Evolutionary conservation across 2,888 invertebrate genomes (phyloP).

Genomic region (Drosophila anomelani): DNA sequence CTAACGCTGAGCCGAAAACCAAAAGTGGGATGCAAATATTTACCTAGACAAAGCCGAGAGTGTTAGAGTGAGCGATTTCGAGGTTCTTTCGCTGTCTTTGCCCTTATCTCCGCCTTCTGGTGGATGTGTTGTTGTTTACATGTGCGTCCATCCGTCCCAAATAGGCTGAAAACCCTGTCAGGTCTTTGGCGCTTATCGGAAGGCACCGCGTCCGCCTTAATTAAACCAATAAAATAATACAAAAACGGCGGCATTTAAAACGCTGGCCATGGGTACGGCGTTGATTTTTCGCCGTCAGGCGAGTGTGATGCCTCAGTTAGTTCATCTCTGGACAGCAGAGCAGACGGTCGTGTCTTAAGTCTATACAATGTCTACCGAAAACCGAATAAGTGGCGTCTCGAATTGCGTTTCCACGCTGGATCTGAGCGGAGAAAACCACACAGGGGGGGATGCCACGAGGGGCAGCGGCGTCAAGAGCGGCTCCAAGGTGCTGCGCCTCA

Average conservation of each 20-base stretch:
- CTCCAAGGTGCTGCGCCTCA: conserved; percentile 72
- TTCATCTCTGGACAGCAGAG: conserved; percentile 65
- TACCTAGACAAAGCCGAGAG: conserved; percentile 5
- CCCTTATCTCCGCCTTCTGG: conserved; percentile 12
- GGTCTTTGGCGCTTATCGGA: conserved; percentile 60
- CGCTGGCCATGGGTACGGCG: conserved; percentile 49
- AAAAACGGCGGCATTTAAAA: conserved; percentile 69
- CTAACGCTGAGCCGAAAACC: background rate
- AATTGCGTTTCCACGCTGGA: conserved; percentile 67
- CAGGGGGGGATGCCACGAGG: conserved; percentile 13
- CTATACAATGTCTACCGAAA: conserved; percentile 25
- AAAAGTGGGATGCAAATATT: conserved; percentile 32
- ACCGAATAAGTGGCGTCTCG: conserved; percentile 35
- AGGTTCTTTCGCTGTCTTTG: conserved; percentile 8
- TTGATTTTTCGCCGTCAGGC: conserved; percentile 59
- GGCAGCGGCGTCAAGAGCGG: conserved; percentile 55
- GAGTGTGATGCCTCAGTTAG: conserved; percentile 61
- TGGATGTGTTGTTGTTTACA: conserved; percentile 57
- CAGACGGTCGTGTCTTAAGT: conserved; percentile 57
- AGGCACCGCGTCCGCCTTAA: conserved; percentile 65
- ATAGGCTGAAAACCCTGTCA: conserved; percentile 27
- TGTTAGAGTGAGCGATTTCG: conserved; percentile 12
- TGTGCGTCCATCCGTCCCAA: conserved; percentile 38
- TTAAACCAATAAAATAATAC: conserved; percentile 81
- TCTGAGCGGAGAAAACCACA: conserved; percentile 50